Conservation (phyloP, 2,113 vertebrate genomes). For the Eulemur rufifrons region DNA sequence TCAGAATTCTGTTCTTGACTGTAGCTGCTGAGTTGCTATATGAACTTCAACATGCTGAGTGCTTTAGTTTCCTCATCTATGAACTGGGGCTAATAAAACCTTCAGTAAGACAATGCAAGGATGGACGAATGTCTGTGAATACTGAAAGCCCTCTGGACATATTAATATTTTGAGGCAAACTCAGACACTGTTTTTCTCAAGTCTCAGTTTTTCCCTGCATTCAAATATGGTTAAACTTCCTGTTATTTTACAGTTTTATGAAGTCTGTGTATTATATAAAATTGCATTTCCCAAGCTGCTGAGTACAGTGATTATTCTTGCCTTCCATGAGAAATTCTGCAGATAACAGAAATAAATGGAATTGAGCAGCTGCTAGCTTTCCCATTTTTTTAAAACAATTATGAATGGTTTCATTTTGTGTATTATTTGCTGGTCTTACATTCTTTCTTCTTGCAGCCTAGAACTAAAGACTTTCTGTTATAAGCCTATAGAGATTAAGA, state of each 20-base stretch:
- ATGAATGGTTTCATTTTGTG: conserved; percentile 79
- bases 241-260: conserved; percentile 24
- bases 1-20: background rate
- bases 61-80: background rate
- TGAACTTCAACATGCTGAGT: background rate
- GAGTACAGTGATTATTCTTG: conserved; percentile 65
- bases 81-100: conserved; percentile 19
- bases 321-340: conserved; percentile 67
- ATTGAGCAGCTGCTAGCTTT: conserved; percentile 64
- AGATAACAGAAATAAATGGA: conserved; percentile 78
- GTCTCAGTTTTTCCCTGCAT: background rate
- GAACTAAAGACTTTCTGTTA: conserved; percentile 72
- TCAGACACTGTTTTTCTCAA: background rate
- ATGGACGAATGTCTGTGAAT: background rate
- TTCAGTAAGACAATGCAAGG: background rate
- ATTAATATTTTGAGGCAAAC: background rate
- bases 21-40: background rate
- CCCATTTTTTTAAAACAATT: conserved; percentile 71
- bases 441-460: conserved; percentile 59
- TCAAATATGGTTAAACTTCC: background rate
- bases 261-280: conserved; percentile 39
- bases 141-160: background rate
- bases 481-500: conserved; percentile 55
- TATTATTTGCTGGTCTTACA: conserved; percentile 72
- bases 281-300: conserved; percentile 61